Conservation (phyloP, 2,797 vertebrate genomes). For the Dallia pectoralis region DNA sequence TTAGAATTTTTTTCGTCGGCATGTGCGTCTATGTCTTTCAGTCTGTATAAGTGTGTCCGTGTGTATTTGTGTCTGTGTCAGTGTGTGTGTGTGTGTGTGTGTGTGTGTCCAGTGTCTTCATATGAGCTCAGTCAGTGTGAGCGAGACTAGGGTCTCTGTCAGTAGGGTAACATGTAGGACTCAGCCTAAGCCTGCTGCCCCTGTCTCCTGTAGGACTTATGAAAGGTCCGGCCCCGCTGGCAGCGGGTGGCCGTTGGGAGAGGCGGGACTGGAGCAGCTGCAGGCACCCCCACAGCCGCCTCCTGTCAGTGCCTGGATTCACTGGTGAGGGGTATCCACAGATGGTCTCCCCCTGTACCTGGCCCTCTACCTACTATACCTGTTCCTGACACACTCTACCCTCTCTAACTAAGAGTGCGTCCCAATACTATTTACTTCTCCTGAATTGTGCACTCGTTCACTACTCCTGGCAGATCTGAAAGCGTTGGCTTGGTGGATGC, state of each 20-base stretch:
- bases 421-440: not conserved
- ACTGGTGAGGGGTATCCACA: constrained; percentile 55
- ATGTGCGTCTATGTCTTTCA: too few relatives aligned
- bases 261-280: constrained; percentile 62
- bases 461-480: not conserved
- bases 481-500: not conserved
- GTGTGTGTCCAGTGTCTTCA: constrained; percentile 6
- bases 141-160: not conserved
- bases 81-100: not conserved
- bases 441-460: not conserved
- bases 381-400: not conserved
- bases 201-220: constrained; percentile 55
- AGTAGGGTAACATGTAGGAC: not conserved
- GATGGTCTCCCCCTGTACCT: constrained; percentile 20
- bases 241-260: constrained; percentile 55
- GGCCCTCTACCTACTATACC: not conserved
- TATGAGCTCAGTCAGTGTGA: not conserved
- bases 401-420: not conserved
- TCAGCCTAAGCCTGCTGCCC: constrained; percentile 30
- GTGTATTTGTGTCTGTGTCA: not conserved
- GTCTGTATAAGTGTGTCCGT: too few relatives aligned
- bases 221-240: constrained; percentile 49
- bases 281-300: constrained; percentile 53
- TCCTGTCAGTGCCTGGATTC: constrained; percentile 56
- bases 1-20: too few relatives aligned